A percentile compares a stretch with the other conserved stretches of the same genome.
phyloP scores from a whole-genome alignment of 2,888 invertebrate species.

The Coleophora deauratella region DNA sequence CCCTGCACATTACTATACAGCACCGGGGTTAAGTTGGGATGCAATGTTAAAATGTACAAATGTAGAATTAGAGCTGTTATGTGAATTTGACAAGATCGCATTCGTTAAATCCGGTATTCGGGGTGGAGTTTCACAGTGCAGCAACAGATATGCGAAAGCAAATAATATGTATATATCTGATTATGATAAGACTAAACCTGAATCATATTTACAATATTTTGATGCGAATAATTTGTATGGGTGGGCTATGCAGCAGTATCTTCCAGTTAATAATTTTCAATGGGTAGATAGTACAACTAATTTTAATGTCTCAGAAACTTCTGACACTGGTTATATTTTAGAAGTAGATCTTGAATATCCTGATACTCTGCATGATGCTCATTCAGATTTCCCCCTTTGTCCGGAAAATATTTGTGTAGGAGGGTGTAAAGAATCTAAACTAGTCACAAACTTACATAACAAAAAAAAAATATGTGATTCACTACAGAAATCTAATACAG shows the following conservation, averaged over 20 bases:
- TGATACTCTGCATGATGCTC: conserved; percentile 19
- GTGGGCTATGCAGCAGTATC: conserved; percentile 27
- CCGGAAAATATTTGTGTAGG: conserved; percentile 13
- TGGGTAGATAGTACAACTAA: conserved; percentile 20
- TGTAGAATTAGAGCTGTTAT: conserved; percentile 15
- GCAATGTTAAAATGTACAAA: conserved; percentile 19
- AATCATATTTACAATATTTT: conserved; percentile 25
- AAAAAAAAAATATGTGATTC: conserved; percentile 18
- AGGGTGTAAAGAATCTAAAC: conserved; percentile 4
- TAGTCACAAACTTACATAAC: conserved; percentile 18
- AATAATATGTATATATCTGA: conserved; percentile 27
- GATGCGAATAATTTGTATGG: conserved; percentile 38
- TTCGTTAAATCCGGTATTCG: conserved; percentile 17
- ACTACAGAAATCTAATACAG: no score
- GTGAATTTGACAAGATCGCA: conserved; percentile 14
- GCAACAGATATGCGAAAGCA: conserved; percentile 24
- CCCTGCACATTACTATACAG: conserved; percentile 20
- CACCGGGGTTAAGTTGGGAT: conserved; percentile 23
- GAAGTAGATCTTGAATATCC: conserved; percentile 31
- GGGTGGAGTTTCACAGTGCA: conserved; percentile 18
- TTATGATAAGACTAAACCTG: conserved; percentile 17
- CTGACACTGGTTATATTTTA: conserved; percentile 16
- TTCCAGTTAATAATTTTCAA: conserved; percentile 26
- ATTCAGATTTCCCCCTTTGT: conserved; percentile 22
- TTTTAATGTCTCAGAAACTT: conserved; percentile 11